Evolutionary conservation across 2,797 vertebrate genomes (phyloP).

Genomic region (Pygocentrus nattereri): DNA sequence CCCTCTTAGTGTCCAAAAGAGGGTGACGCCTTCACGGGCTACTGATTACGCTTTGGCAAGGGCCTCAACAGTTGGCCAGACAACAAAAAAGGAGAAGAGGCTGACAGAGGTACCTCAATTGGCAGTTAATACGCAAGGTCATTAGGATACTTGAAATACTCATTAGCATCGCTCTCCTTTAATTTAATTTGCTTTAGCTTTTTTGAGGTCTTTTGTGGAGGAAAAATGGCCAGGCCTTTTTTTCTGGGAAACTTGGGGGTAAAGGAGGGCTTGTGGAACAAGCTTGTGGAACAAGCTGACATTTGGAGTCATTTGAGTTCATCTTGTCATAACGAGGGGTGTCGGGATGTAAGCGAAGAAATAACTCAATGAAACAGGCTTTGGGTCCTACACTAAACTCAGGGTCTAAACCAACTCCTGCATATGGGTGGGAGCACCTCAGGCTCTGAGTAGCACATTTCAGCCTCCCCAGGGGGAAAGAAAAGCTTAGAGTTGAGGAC

Average conservation of each 20-base stretch:
- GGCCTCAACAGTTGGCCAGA: conserved; percentile 84
- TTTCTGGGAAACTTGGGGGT: conserved; percentile 83
- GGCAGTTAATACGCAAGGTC: conserved; percentile 87
- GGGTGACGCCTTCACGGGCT: conserved; percentile 96
- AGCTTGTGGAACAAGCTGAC: conserved; percentile 74
- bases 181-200: conserved; percentile 73
- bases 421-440: conserved; percentile 45
- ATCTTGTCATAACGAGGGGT: conserved; percentile 86
- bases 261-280: conserved; percentile 59
- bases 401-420: conserved; percentile 70
- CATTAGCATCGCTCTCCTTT: conserved; percentile 86
- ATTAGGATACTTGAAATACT: conserved; percentile 87
- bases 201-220: conserved; percentile 78
- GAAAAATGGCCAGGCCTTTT: conserved; percentile 72
- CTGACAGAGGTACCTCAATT: conserved; percentile 86
- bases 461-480: not conserved
- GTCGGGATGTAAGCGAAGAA: conserved; percentile 65
- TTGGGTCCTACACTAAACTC: conserved; percentile 83
- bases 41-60: conserved; percentile 89
- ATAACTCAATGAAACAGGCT: conserved; percentile 60
- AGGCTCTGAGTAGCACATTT: not conserved
- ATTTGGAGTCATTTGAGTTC: conserved; percentile 81
- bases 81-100: conserved; percentile 72
- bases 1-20: conserved; percentile 87
- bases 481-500: no score